Conservation (phyloP, 2,113 vertebrate genomes). For the Pelmatolapia mariae region DNA sequence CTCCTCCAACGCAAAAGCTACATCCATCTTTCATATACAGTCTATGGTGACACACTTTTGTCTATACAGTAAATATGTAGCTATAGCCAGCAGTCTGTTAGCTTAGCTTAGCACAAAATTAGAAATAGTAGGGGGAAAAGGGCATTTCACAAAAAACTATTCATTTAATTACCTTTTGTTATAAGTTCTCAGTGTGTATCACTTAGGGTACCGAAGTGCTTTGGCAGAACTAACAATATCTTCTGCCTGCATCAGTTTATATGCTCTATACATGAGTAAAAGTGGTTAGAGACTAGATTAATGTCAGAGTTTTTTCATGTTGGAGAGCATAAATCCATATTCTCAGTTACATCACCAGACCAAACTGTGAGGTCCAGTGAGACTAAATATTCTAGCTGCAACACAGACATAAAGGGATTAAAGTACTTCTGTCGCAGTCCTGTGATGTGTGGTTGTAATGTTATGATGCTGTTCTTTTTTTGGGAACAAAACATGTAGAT, state of each 20-base stretch:
- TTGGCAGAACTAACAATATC: background rate
- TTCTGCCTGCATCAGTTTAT: background rate
- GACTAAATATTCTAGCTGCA: conserved; percentile 23
- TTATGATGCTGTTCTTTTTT: background rate
- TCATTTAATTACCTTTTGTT: background rate
- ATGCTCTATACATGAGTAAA: background rate
- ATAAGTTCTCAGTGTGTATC: background rate
- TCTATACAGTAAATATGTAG: background rate
- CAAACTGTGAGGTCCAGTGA: conserved; percentile 14
- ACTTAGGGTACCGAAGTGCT: background rate
- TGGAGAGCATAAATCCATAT: background rate
- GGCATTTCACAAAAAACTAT: background rate
- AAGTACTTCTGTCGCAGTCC: background rate
- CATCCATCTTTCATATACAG: background rate
- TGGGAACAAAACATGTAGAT: conserved; percentile 1
- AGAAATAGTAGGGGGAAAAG: background rate
- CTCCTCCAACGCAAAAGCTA: background rate
- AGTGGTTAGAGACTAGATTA: background rate
- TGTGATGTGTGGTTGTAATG: background rate
- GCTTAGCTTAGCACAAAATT: background rate
- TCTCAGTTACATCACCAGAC: background rate
- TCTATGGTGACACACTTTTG: background rate
- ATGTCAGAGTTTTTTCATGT: background rate
- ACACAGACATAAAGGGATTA: conserved; percentile 24
- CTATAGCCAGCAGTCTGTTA: background rate